A percentile compares a stretch with the other conserved stretches of the same genome.
These are phyloP conservation scores for Mallotus villosus DNA, from an alignment of 2,797 vertebrate genomes.

Conservation along the genomic window DNA sequence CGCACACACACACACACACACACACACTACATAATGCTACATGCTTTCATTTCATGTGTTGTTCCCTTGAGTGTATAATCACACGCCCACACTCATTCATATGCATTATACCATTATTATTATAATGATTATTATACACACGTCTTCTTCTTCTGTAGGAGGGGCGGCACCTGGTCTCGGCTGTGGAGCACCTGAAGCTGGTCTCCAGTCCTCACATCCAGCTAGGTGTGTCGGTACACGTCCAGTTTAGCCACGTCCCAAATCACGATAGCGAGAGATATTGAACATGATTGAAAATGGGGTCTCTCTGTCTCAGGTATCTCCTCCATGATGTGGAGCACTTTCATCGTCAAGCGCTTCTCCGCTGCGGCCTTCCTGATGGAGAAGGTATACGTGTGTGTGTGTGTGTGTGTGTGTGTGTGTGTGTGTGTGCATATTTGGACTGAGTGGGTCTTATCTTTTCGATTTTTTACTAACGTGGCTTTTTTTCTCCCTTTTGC, in stretches of 20 bases:
- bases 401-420: background rate
- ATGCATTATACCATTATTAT: background rate
- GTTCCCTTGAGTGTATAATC: background rate
- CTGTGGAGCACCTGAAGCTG: conserved; percentile 87
- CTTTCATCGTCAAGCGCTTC: conserved; percentile 93
- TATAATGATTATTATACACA: background rate
- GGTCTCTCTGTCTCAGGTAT: conserved; percentile 75
- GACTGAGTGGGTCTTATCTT: background rate
- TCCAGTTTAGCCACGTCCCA: too few species aligned
- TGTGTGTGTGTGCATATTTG: conserved; percentile 2
- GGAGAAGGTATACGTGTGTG: conserved; percentile 83
- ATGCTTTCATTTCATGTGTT: background rate
- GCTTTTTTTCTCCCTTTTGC: conserved; percentile 14
- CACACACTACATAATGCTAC: background rate
- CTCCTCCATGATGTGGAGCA: conserved; percentile 97
- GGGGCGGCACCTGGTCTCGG: conserved; percentile 79
- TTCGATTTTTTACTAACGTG: background rate
- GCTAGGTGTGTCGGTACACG: conserved; percentile 78
- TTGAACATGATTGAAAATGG: too few species aligned
- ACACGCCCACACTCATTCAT: background rate
- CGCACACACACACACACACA: background rate
- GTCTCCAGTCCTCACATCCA: conserved; percentile 90
- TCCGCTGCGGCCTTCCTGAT: conserved; percentile 90
- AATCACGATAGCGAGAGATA: too few species aligned
- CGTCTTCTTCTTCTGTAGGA: conserved; percentile 74